Percentiles rank a stretch among this genome's conserved stretches.
Evolutionary conservation across 2,113 vertebrate species (phyloP).

Genomic region (Acanthochromis polyacanthus): DNA sequence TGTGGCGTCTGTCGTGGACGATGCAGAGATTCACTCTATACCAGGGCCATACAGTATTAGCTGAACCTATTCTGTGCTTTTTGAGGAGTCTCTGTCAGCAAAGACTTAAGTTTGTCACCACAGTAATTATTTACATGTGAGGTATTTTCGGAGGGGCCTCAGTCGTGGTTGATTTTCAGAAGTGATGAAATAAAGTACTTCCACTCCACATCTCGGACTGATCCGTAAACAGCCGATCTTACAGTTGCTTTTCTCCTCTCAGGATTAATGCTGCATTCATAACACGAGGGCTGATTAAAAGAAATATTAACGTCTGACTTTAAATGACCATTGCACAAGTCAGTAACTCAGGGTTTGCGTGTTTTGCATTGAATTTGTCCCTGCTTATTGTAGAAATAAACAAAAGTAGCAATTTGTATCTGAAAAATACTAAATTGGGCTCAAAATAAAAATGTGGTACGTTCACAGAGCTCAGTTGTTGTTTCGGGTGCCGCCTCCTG

Average conservation of each 20-base stretch:
- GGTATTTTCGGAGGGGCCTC: slow-evolving; percentile 26
- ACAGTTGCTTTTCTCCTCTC: slow-evolving; percentile 50
- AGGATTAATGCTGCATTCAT: slow-evolving; percentile 72
- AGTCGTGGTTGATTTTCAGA: slow-evolving; percentile 27
- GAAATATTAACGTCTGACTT: slow-evolving; percentile 29
- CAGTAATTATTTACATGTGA: slow-evolving; percentile 18
- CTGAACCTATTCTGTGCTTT: slow-evolving; percentile 22
- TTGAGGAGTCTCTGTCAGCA: slow-evolving; percentile 33
- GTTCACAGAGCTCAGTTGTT: slow-evolving; percentile 19
- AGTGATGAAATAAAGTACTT: slow-evolving; percentile 37
- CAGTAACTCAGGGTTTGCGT: slow-evolving; percentile 49
- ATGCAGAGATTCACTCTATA: slow-evolving; percentile 43
- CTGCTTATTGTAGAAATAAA: slow-evolving; percentile 21
- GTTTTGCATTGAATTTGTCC: slow-evolving; percentile 23
- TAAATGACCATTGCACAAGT: slow-evolving; percentile 17
- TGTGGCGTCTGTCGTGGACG: slow-evolving; percentile 40
- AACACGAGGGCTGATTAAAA: slow-evolving; percentile 36
- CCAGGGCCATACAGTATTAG: slow-evolving; percentile 64
- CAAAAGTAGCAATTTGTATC: not conserved
- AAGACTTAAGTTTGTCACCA: not conserved
- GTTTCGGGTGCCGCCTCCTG: not conserved
- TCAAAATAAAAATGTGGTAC: not conserved
- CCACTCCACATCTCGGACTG: slow-evolving; percentile 25
- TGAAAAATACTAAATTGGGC: not conserved
- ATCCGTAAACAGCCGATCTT: slow-evolving; percentile 28